Conservation (phyloP, 2,888 invertebrate species). For the Tiliacea aurago region DNA sequence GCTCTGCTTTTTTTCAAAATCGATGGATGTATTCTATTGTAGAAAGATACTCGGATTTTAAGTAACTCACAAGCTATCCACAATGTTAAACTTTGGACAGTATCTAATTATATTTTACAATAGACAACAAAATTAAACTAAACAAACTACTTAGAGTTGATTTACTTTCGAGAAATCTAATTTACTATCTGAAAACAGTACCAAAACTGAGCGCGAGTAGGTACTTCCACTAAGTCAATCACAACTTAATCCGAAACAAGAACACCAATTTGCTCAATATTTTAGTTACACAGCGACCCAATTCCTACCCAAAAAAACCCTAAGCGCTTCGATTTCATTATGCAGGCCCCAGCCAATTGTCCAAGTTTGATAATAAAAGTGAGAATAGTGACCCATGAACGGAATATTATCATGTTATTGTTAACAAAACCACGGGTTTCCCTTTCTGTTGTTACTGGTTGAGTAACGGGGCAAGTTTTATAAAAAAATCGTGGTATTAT, state of each 20-base stretch:
- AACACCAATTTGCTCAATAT: conserved; percentile 45
- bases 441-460: conserved; percentile 46
- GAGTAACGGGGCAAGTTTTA: conserved; percentile 66
- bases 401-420: conserved; percentile 66
- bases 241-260: conserved; percentile 52
- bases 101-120: conserved; percentile 2
- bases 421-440: conserved; percentile 63
- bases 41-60: not conserved
- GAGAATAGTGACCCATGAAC: conserved; percentile 62
- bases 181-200: conserved; percentile 23
- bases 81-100: conserved; percentile 3
- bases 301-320: conserved; percentile 40
- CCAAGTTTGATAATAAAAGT: conserved; percentile 64
- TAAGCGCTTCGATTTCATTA: conserved; percentile 61
- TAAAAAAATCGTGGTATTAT: conserved; percentile 60
- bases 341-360: conserved; percentile 58
- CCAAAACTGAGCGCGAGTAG: conserved; percentile 16
- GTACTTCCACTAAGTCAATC: conserved; percentile 32
- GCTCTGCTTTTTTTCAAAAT: no score
- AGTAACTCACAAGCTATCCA: not conserved
- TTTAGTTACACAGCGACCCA: conserved; percentile 30
- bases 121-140: conserved; percentile 27
- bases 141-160: not conserved
- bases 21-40: not conserved
- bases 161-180: conserved; percentile 34